Percentiles rank a stretch among this genome's conserved stretches.
Evolutionary conservation across 1,140 invertebrate genomes (phyloP).

Genomic region (Himalopsyche phryganea): DNA sequence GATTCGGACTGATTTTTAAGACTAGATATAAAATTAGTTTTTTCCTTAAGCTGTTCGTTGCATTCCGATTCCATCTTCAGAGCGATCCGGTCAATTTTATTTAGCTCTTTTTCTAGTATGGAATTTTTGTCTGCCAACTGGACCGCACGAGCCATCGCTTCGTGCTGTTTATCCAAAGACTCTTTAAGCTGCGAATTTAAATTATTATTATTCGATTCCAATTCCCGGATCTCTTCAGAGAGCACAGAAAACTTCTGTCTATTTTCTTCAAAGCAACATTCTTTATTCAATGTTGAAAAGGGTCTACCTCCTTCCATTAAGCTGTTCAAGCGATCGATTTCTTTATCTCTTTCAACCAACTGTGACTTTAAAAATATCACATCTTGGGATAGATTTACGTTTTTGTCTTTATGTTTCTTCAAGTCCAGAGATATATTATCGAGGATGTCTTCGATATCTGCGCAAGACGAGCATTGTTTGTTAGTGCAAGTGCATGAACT

Average conservation of each 20-base stretch:
- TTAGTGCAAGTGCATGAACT: constrained; percentile 34
- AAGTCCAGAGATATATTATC: constrained; percentile 32
- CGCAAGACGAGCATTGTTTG: constrained; percentile 31
- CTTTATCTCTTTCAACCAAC: constrained; percentile 56
- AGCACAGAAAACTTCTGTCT: constrained; percentile 41
- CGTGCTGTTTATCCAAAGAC: constrained; percentile 64
- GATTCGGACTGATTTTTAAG: constrained; percentile 15
- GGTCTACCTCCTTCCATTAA: constrained; percentile 63
- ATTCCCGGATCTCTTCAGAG: constrained; percentile 50
- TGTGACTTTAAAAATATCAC: constrained; percentile 44
- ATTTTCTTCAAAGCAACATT: constrained; percentile 54
- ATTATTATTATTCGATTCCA: constrained; percentile 33
- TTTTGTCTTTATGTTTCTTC: constrained; percentile 40
- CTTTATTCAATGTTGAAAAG: constrained; percentile 52
- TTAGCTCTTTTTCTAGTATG: constrained; percentile 61
- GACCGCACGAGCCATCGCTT: constrained; percentile 67
- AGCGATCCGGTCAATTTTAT: constrained; percentile 64
- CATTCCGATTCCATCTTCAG: constrained; percentile 65
- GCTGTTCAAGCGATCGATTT: constrained; percentile 60
- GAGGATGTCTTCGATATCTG: constrained; percentile 6
- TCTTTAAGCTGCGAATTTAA: constrained; percentile 41
- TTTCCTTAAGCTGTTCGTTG: constrained; percentile 49
- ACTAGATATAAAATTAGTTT: constrained; percentile 29
- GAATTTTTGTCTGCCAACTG: constrained; percentile 66
- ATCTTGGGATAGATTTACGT: constrained; percentile 42